Percentiles rank a stretch among this genome's conserved stretches.
These are phyloP conservation scores for Nerophis ophidion DNA, from an alignment of 2,113 vertebrate genomes.

Conservation along the genomic window DNA sequence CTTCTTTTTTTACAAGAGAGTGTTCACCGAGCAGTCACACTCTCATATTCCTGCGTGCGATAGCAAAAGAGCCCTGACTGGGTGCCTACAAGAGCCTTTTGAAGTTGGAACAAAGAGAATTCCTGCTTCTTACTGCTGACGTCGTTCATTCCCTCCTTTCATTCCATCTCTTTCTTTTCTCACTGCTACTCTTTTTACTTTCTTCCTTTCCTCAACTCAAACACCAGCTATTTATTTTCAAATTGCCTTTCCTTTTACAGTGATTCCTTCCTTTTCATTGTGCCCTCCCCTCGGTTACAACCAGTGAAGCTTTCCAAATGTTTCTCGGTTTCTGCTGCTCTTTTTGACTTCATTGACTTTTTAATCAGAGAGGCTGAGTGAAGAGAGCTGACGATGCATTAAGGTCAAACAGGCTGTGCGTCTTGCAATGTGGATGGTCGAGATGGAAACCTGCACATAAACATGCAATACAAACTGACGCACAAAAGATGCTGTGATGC, in stretches of 20 bases:
- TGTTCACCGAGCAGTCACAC: constrained; percentile 30
- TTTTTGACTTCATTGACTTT: constrained; percentile 11
- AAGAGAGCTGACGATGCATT: constrained; percentile 22
- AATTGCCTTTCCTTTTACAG: constrained; percentile 15
- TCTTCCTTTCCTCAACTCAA: constrained; percentile 29
- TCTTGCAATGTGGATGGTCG: constrained; percentile 28
- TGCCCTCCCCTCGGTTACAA: constrained; percentile 14
- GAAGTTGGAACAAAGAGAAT: constrained; percentile 68
- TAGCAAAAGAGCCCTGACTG: constrained; percentile 42
- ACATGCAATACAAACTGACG: constrained; percentile 34
- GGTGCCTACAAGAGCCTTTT: constrained; percentile 48
- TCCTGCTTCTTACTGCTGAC: constrained; percentile 29
- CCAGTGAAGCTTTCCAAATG: constrained; percentile 9
- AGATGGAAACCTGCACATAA: constrained; percentile 14
- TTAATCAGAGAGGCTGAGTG: constrained; percentile 19
- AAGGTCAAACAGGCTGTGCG: constrained; percentile 35
- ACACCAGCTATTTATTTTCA: constrained; percentile 53
- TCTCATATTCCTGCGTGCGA: constrained; percentile 41
- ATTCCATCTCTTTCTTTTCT: background rate
- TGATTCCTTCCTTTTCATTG: constrained; percentile 11
- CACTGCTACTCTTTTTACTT: background rate
- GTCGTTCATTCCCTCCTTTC: constrained; percentile 16
- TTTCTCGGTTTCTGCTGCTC: constrained; percentile 9
- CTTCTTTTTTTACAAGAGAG: constrained; percentile 12
- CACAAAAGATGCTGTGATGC: constrained; percentile 12